A percentile compares a stretch with the other conserved stretches of the same genome.
Evolutionary conservation across 2,113 vertebrate genomes (phyloP).

Genomic region (Chamaetylas fuelleborni): DNA sequence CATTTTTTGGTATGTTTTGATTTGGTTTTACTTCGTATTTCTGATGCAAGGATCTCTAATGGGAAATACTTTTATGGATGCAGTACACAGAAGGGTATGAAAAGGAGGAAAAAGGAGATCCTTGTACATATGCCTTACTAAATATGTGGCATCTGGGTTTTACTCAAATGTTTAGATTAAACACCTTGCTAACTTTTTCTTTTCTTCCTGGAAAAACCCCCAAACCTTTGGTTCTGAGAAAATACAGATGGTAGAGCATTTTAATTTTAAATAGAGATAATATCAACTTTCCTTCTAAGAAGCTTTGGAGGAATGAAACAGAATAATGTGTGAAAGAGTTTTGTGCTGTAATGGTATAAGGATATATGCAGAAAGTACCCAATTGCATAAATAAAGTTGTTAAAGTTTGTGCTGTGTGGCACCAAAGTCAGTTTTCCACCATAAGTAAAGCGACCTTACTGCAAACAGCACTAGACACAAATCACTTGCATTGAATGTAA

Average conservation of each 20-base stretch:
- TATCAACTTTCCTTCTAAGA: not conserved
- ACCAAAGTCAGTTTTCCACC: not conserved
- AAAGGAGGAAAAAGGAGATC: not conserved
- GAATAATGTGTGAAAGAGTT: not conserved
- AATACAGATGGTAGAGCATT: not conserved
- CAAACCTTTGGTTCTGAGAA: not conserved
- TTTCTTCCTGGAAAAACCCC: not conserved
- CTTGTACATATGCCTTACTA: not conserved
- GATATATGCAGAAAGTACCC: not conserved
- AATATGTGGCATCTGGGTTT: not conserved
- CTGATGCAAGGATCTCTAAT: not conserved
- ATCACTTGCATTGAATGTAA: not conserved
- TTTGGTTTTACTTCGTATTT: not conserved
- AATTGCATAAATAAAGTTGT: not conserved
- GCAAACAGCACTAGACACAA: not conserved
- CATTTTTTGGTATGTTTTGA: not conserved
- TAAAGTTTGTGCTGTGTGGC: not conserved
- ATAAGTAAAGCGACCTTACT: rapidly evolving
- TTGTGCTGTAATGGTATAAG: not conserved
- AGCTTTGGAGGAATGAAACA: not conserved
- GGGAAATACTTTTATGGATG: not conserved
- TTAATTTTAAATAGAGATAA: not conserved
- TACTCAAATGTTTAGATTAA: not conserved
- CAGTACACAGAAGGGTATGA: not conserved
- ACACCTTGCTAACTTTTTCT: not conserved